Evolutionary conservation across 2,888 invertebrate species (phyloP), one percentile per base, ranked within the genome.

Genomic region (Dynastes hyllus): DNA sequence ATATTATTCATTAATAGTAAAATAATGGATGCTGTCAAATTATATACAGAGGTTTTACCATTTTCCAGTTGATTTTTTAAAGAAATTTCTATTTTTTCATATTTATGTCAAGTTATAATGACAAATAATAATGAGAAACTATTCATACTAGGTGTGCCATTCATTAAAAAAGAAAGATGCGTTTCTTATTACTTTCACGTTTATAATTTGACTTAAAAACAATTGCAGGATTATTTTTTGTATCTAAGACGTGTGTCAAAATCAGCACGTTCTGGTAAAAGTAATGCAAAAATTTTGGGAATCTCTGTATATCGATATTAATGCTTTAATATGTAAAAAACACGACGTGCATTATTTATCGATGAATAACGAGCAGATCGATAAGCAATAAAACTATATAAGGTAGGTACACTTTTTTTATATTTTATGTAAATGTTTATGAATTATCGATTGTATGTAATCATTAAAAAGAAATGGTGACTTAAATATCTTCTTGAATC

Each of bases 401-500:
- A 78, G 78, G 78, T 78, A 78, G 78, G 78, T 78, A 78, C 71
- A 78, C 66, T 67, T 77, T 78, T 55, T 67, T 58, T 73, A 37
- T 73, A 73, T 73, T 73, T 40, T 73, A 73, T 69, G 16, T 63
- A 58, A n/a, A 58, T 69, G 27, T 55, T 55, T 22, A 40, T 58
- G 29, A 29, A 71, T 11, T 70, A 70, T 58, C 22, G 45, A 67
- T 71, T 53, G 71, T 71, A 73, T 53, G 58, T 73, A 58, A 73
- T 58, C 45, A 53, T 73, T 37, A 73, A 77, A 45, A 58, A 16
- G 22, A 22, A 61, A 70, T 61, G 78, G 78, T 78, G 78, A 78
- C 78, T 78, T 78, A 78, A 78, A 50, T 22, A 58, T 29, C 32
- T 63, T 66, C 45, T 71, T 70, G 63, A 71, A 78, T 78, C 78